These are phyloP conservation scores for Yoshiicerus persimilis DNA, from an alignment of 1,140 invertebrate species.

Conservation along the genomic window DNA sequence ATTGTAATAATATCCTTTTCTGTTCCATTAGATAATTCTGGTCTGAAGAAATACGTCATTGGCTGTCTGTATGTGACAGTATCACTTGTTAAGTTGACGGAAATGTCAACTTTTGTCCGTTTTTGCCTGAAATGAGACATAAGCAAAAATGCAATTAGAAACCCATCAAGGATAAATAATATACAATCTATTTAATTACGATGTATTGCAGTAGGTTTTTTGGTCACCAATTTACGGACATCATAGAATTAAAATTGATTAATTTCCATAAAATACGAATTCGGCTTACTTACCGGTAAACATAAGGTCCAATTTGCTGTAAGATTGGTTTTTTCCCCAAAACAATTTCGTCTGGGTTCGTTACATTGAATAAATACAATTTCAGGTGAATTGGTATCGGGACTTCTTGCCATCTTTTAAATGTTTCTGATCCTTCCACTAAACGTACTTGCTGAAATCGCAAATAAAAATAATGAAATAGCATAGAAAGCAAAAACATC, in stretches of 20 bases:
- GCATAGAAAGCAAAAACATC: neutral
- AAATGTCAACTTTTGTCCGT: constrained; percentile 41
- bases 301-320: constrained; percentile 33
- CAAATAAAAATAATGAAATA: neutral
- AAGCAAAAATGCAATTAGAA: neutral
- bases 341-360: constrained; percentile 16
- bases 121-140: constrained; percentile 10
- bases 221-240: no score
- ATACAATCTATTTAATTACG: no score
- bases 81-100: constrained; percentile 34
- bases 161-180: no score
- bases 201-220: no score
- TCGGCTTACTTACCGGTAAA: constrained; percentile 10
- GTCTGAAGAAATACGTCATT: constrained; percentile 33
- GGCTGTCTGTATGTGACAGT: constrained; percentile 43
- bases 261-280: neutral
- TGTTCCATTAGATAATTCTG: constrained; percentile 35
- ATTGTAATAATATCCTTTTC: constrained; percentile 18
- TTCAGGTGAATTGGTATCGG: constrained; percentile 28
- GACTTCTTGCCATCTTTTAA: constrained; percentile 31
- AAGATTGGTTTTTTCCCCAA: neutral
- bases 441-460: constrained; percentile 34
- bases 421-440: constrained; percentile 38
- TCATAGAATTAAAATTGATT: no score
- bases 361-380: constrained; percentile 38